A percentile compares a stretch with the other conserved stretches of the same genome.
These are phyloP conservation scores for Alentia gelatinosa DNA, from an alignment of 2,888 invertebrate genomes.

Conservation along the genomic window DNA sequence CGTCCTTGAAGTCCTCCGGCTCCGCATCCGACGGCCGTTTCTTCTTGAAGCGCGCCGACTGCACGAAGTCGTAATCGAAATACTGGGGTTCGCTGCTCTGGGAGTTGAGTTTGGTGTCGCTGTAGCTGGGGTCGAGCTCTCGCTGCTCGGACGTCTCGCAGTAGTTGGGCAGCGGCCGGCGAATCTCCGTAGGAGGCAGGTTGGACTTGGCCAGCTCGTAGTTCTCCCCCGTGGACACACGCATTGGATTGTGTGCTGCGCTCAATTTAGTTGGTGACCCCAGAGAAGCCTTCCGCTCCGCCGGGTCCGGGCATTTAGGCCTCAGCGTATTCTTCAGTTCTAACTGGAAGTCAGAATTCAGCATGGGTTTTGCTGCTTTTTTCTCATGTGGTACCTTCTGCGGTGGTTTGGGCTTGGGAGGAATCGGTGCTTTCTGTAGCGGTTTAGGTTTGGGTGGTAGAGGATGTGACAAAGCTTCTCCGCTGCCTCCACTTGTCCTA, in stretches of 20 bases:
- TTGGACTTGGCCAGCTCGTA: slow-evolving; percentile 45
- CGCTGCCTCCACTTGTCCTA: neutral
- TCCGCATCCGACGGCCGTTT: neutral
- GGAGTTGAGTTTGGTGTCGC: neutral
- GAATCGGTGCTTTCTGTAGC: neutral
- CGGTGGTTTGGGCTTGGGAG: neutral
- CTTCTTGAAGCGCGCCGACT: neutral
- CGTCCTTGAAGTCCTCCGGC: neutral
- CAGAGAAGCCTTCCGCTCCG: neutral
- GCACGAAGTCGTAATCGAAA: neutral
- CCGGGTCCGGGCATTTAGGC: neutral
- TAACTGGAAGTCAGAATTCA: neutral
- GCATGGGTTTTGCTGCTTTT: neutral
- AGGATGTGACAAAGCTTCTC: neutral
- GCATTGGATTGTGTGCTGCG: neutral
- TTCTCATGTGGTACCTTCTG: neutral
- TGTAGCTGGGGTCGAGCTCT: slow-evolving; percentile 10
- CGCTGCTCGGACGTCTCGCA: neutral
- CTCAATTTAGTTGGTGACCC: neutral
- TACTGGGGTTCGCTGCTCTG: neutral
- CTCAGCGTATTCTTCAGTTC: neutral
- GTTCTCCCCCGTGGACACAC: neutral
- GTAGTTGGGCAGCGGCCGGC: neutral
- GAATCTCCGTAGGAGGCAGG: neutral
- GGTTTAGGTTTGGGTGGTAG: slow-evolving; percentile 9